Evolutionary conservation across 2,888 invertebrate species (phyloP).

Genomic region (Scaptomyza flava): DNA sequence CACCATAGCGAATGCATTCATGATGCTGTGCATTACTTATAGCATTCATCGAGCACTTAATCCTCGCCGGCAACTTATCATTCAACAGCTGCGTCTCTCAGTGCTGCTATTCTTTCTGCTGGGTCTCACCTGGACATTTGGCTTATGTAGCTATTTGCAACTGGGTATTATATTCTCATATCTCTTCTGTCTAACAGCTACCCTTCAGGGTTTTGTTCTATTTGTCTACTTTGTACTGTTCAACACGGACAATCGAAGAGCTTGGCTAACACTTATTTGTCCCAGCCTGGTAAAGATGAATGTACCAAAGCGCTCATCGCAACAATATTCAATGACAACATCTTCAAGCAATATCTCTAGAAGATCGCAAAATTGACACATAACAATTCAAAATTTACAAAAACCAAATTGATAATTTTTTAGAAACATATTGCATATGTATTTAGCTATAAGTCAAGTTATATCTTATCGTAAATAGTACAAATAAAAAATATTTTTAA

Average conservation of each 20-base stretch:
- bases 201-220: constrained; percentile 87
- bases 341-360: constrained; percentile 24
- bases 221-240: constrained; percentile 87
- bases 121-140: constrained; percentile 88
- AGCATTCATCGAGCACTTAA: constrained; percentile 82
- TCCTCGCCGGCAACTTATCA: constrained; percentile 77
- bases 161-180: constrained; percentile 86
- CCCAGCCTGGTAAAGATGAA: constrained; percentile 5
- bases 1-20: constrained; percentile 85
- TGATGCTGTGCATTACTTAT: constrained; percentile 86
- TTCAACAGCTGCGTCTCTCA: constrained; percentile 86
- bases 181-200: constrained; percentile 87
- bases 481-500: neutral
- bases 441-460: neutral
- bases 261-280: constrained; percentile 54
- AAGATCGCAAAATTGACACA: neutral
- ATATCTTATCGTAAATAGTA: too few relatives aligned
- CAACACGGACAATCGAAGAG: constrained; percentile 85
- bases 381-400: neutral
- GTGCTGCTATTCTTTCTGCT: constrained; percentile 87
- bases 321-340: constrained; percentile 37
- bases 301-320: constrained; percentile 21
- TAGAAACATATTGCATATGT: neutral
- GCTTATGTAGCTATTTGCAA: constrained; percentile 86
- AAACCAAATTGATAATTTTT: too few relatives aligned